These are phyloP conservation scores for Hiodon alosoides DNA, from an alignment of 2,113 vertebrate species.

Conservation along the genomic window DNA sequence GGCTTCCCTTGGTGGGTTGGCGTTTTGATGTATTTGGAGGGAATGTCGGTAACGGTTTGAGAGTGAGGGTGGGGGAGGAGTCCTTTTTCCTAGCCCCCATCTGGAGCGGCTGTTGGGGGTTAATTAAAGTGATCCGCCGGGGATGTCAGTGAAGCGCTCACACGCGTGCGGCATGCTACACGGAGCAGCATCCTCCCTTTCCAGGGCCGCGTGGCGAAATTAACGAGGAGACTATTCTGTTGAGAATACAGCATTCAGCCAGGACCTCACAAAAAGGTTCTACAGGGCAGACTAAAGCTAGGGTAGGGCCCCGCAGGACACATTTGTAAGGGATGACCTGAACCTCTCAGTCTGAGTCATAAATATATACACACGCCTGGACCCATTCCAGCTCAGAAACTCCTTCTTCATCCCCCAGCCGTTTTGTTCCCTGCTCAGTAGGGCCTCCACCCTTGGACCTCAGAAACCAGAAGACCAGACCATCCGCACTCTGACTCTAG, in stretches of 20 bases:
- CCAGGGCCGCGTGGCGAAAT: neutral
- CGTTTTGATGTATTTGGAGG: neutral
- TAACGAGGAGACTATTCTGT: neutral
- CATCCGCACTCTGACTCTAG: too few species aligned
- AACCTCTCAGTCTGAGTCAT: too few species aligned
- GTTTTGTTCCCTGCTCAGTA: too few species aligned
- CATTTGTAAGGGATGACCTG: neutral
- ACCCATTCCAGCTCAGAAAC: too few species aligned
- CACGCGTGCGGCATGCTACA: neutral
- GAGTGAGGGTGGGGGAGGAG: neutral
- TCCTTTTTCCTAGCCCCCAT: neutral
- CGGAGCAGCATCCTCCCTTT: neutral
- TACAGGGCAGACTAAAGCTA: too few species aligned
- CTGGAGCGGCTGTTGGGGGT: neutral
- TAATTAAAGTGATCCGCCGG: neutral
- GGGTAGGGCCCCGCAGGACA: neutral
- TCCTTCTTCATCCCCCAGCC: too few species aligned
- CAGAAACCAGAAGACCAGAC: too few species aligned
- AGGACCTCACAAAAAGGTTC: neutral
- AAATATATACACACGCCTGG: too few species aligned
- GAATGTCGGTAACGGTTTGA: conserved; percentile 2
- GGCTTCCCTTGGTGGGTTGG: neutral
- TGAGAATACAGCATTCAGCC: neutral
- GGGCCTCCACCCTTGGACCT: too few species aligned
- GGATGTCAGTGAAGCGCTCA: neutral